phyloP scores from a whole-genome alignment of 2,888 invertebrate species.

The Diarsia brunnea region DNA sequence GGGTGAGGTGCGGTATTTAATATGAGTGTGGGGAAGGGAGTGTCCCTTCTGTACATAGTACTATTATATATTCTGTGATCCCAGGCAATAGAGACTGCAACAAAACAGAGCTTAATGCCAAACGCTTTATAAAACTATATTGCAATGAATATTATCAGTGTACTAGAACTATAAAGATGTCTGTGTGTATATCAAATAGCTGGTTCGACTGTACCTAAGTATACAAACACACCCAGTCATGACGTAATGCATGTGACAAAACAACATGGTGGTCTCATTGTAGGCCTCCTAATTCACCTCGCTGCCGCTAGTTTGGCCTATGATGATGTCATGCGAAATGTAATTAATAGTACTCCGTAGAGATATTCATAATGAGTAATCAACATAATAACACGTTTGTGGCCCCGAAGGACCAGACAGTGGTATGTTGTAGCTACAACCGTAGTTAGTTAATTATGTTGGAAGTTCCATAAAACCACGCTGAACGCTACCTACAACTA shows the following conservation, averaged over 20 bases:
- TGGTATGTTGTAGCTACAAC: not conserved
- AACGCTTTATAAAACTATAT: too few relatives aligned
- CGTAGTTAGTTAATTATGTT: not conserved
- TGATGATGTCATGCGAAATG: conserved; percentile 36
- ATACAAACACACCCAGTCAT: conserved; percentile 26
- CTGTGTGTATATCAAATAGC: too few relatives aligned
- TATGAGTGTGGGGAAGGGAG: too few relatives aligned
- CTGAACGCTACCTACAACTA: not conserved
- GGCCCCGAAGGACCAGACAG: not conserved
- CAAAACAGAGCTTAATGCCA: too few relatives aligned
- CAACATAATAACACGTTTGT: not conserved
- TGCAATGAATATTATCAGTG: too few relatives aligned
- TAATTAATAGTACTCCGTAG: conserved; percentile 37
- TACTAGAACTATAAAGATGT: too few relatives aligned
- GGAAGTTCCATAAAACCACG: not conserved
- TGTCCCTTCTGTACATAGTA: too few relatives aligned
- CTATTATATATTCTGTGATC: too few relatives aligned
- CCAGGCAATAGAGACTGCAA: too few relatives aligned
- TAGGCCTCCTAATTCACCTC: conserved; percentile 40
- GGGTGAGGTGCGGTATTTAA: too few relatives aligned
- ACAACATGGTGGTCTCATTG: conserved; percentile 23
- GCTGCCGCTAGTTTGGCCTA: not conserved
- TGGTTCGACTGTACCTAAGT: not conserved
- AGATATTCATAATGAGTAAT: conserved; percentile 8
- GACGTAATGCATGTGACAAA: conserved; percentile 34